A percentile compares a stretch with the other conserved stretches of the same genome.
Conservation (phyloP, 2,113 vertebrate genomes). For the Ancistrus triradiatus region DNA sequence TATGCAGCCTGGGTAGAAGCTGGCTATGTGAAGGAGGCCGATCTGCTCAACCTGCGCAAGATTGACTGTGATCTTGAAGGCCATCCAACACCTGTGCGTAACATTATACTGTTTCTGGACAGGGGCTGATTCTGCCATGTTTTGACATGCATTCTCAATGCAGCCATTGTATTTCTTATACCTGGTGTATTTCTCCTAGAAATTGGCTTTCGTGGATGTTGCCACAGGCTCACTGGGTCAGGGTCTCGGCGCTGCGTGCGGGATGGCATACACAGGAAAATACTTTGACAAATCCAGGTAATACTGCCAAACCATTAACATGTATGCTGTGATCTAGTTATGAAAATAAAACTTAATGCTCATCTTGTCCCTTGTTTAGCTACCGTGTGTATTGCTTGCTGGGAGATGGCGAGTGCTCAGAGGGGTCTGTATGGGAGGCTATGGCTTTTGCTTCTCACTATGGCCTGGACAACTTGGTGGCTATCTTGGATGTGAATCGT, state of each 20-base stretch:
- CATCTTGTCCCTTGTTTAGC: slow-evolving; percentile 50
- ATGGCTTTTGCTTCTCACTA: slow-evolving; percentile 84
- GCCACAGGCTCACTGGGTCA: slow-evolving; percentile 80
- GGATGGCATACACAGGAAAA: slow-evolving; percentile 87
- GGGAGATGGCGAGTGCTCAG: slow-evolving; percentile 77
- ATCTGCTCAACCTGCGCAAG: slow-evolving; percentile 74
- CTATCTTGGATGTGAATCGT: slow-evolving; percentile 78
- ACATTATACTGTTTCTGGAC: not conserved
- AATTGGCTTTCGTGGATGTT: slow-evolving; percentile 78
- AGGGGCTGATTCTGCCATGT: not conserved
- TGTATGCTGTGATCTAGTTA: not conserved
- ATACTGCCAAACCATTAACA: not conserved
- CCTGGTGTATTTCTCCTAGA: slow-evolving; percentile 53
- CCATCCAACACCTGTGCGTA: slow-evolving; percentile 78
- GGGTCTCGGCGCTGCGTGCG: slow-evolving; percentile 78
- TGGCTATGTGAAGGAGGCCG: slow-evolving; percentile 67
- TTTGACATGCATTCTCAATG: not conserved
- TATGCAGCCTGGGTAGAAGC: slow-evolving; percentile 76
- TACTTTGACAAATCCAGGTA: slow-evolving; percentile 82
- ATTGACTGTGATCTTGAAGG: slow-evolving; percentile 75
- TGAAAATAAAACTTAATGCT: not conserved
- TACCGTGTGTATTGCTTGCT: slow-evolving; percentile 83
- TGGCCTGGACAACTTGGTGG: slow-evolving; percentile 79
- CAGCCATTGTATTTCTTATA: too few relatives aligned
- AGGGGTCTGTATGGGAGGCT: slow-evolving; percentile 84